Evolutionary conservation across 1,140 invertebrate species (phyloP), one percentile per base, ranked within the genome.

Genomic region (Cydia strobilella): DNA sequence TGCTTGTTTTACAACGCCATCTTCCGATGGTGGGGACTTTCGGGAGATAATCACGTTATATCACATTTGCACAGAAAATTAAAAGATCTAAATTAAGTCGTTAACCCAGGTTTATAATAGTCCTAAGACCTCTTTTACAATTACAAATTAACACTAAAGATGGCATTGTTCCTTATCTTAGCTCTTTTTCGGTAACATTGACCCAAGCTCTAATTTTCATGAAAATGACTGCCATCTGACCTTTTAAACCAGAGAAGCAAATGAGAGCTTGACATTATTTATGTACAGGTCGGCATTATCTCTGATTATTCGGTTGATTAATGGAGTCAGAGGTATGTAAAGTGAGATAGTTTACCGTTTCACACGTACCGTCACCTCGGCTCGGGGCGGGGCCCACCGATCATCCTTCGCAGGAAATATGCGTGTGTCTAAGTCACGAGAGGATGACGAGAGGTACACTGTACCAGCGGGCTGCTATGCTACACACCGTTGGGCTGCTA

Each of bases 351-450:
- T 69, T 69, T 69, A 35, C 25, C 15, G 63, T 20, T 59, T 59
- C 54, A 59, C 54, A 59, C 54, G 54, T 59, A 59, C 54, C 65
- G 65, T 69, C 65, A 10, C 31, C 65, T 69, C 65, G 65, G 15
- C 7, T 12, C 4, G 31, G 65, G 65, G 65, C 65, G 65, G 65
- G 18, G 65, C 65, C 27, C 15, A 35, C n/a, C 27, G 65, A 69
- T 31, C 27, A 18, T 69, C 65, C 65, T 69, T 35, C 27, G 31
- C 65, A 39, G 65, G 65, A 69, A 69, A 69, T 69, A 69, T 69
- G 27, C 31, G 31, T 35, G n/a, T 31, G 27, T 39, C n/a, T 27
- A 84, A 82, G 72, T 75, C 25, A 82, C 74, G 79, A 73, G 81
- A 45, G 42, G 12, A 9, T 31, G 31, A 31, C 3, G 10, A 12